phyloP scores from a whole-genome alignment of 1,140 invertebrate species.

The Bombus sibiricus region DNA sequence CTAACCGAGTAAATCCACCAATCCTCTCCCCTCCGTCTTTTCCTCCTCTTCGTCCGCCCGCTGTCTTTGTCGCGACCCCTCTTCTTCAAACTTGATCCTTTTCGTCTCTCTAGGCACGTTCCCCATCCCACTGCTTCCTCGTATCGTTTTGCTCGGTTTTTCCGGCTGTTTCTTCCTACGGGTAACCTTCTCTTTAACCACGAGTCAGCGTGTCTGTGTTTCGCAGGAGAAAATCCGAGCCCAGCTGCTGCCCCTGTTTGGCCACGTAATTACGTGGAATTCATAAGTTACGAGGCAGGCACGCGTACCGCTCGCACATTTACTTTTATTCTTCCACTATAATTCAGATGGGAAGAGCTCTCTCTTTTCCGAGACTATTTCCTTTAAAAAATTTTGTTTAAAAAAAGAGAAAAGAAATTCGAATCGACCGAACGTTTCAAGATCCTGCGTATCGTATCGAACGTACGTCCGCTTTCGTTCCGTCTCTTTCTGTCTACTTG shows the following conservation, averaged over 20 bases:
- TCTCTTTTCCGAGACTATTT: neutral
- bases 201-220: slow-evolving; percentile 14
- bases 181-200: neutral
- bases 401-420: too few relatives aligned
- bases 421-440: too few relatives aligned
- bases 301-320: slow-evolving; percentile 47
- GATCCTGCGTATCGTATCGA: too few relatives aligned
- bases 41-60: slow-evolving; percentile 1
- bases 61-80: neutral
- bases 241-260: slow-evolving; percentile 71
- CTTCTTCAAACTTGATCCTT: neutral
- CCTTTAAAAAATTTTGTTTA: too few relatives aligned
- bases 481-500: neutral
- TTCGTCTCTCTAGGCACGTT: neutral
- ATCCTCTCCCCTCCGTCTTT: slow-evolving; percentile 18
- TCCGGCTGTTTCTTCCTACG: slow-evolving; percentile 7
- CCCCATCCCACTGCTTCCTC: slow-evolving; percentile 11
- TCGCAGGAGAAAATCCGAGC: slow-evolving; percentile 60
- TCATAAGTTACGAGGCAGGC: slow-evolving; percentile 73
- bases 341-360: slow-evolving; percentile 49
- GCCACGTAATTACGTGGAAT: slow-evolving; percentile 79
- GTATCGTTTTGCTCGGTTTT: slow-evolving; percentile 35
- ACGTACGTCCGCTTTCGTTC: too few relatives aligned
- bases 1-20: slow-evolving; percentile 2
- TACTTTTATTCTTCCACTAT: slow-evolving; percentile 68